A percentile compares a stretch with the other conserved stretches of the same genome.
These are phyloP conservation scores for Gryon sp. DNA, from an alignment of 1,140 invertebrate genomes.

Conservation along the genomic window DNA sequence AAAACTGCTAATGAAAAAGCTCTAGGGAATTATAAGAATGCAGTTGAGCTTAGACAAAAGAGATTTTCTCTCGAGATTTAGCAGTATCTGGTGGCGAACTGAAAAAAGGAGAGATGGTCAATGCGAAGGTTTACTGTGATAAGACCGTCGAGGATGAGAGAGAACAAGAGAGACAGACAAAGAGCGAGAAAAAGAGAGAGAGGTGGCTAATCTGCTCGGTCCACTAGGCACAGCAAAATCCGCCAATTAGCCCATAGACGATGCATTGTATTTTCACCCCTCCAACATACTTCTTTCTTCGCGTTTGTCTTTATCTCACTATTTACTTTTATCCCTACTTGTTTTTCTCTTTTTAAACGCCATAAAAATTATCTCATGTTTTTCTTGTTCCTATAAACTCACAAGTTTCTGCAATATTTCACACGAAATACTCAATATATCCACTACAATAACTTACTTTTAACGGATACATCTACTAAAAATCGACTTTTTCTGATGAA, in stretches of 20 bases:
- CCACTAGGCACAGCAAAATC: slow-evolving; percentile 74
- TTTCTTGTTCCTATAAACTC: slow-evolving; percentile 4
- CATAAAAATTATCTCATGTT: neutral
- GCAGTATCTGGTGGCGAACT: slow-evolving; percentile 36
- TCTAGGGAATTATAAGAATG: slow-evolving; percentile 56
- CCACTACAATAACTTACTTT: no score
- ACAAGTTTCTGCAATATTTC: slow-evolving; percentile 31
- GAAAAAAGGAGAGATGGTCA: slow-evolving; percentile 14
- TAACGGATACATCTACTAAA: no score
- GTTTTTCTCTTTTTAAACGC: neutral
- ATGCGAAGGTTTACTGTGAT: slow-evolving; percentile 18
- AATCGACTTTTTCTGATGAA: no score
- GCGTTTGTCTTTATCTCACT: slow-evolving; percentile 43
- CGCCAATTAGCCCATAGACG: slow-evolving; percentile 76
- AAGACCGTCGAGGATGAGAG: slow-evolving; percentile 37
- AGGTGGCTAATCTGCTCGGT: slow-evolving; percentile 75
- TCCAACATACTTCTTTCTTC: slow-evolving; percentile 34
- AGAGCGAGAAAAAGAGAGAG: slow-evolving; percentile 16
- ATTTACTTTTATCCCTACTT: neutral
- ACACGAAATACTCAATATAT: slow-evolving; percentile 26
- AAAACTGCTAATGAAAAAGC: slow-evolving; percentile 49
- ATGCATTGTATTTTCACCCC: slow-evolving; percentile 70
- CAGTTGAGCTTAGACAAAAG: slow-evolving; percentile 47
- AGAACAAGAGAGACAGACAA: slow-evolving; percentile 14
- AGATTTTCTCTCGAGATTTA: slow-evolving; percentile 52